phyloP scores from a whole-genome alignment of 2,113 vertebrate genomes.

The Naja naja region DNA sequence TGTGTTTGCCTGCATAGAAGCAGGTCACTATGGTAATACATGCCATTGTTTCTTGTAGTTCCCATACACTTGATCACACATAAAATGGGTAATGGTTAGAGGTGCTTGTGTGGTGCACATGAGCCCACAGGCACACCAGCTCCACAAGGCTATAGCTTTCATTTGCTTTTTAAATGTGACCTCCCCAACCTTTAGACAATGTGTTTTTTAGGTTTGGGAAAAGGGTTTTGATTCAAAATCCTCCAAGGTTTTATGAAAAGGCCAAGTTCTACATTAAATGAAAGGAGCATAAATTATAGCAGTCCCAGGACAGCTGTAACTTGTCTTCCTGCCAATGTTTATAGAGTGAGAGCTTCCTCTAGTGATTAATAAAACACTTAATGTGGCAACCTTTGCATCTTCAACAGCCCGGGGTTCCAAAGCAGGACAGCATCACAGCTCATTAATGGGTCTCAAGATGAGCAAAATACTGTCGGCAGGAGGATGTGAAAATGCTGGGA shows the following conservation, averaged over 20 bases:
- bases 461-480: neutral
- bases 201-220: neutral
- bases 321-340: constrained; percentile 24
- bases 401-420: neutral
- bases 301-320: constrained; percentile 22
- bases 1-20: neutral
- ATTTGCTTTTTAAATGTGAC: constrained; percentile 12
- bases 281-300: constrained; percentile 23
- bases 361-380: constrained; percentile 42
- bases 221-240: neutral
- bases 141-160: neutral
- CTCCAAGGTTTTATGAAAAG: constrained; percentile 22
- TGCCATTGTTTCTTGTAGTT: neutral
- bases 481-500: neutral
- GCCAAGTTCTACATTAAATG: neutral
- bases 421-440: neutral
- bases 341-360: constrained; percentile 4
- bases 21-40: constrained; percentile 3
- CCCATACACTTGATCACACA: neutral
- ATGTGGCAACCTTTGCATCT: neutral
- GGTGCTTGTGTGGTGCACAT: neutral
- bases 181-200: neutral
- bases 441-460: accelerated
- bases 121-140: neutral
- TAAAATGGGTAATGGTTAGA: neutral